Conservation (phyloP, 1,140 invertebrate species). For the silkworm (Bombyx mori) region DNA sequence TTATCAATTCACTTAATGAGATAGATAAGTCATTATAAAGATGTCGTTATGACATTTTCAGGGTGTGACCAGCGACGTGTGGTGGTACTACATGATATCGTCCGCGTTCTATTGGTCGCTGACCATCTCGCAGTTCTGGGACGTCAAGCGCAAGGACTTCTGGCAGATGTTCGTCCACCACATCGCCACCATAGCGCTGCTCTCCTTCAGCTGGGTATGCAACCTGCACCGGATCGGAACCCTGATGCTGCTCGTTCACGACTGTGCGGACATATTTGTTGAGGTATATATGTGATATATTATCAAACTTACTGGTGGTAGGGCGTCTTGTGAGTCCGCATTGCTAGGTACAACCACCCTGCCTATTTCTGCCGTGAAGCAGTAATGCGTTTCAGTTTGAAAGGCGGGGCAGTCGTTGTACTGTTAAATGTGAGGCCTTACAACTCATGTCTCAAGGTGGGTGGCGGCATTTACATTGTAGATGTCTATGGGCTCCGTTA, state of each 20-base stretch:
- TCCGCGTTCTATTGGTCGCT: conserved; percentile 97
- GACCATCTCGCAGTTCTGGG: conserved; percentile 94
- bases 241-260: conserved; percentile 92
- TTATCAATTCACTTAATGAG: neutral
- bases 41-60: conserved; percentile 42
- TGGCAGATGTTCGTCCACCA: conserved; percentile 99
- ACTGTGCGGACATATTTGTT: conserved; percentile 61
- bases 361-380: too few species aligned
- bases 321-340: too few species aligned
- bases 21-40: too few species aligned
- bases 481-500: too few species aligned
- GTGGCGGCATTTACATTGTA: too few species aligned
- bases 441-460: too few species aligned
- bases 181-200: conserved; percentile 89
- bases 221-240: conserved; percentile 95
- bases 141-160: conserved; percentile 95
- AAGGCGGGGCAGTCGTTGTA: too few species aligned
- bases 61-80: conserved; percentile 79
- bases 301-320: too few species aligned
- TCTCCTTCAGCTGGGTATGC: conserved; percentile 94
- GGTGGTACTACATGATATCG: conserved; percentile 98
- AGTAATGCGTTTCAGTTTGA: too few species aligned
- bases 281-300: too few species aligned
- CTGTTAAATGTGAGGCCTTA: too few species aligned
- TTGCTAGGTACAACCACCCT: too few species aligned